Evolutionary conservation across 53 echinoderm and acorn worm genomes (phyloP).

Genomic region (Patiria pectinifera): DNA sequence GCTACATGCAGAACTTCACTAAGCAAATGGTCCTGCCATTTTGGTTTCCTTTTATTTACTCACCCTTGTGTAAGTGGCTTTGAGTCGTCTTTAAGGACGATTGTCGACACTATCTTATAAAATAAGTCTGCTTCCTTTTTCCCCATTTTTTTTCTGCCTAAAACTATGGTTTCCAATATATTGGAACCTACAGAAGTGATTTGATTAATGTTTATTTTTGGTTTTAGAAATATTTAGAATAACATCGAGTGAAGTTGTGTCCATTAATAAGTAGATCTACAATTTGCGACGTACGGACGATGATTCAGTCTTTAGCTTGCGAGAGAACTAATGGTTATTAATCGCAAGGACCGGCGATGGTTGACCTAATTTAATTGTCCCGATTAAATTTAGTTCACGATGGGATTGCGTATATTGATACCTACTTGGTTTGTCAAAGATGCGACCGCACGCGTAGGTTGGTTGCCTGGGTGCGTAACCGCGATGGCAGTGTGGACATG

Average conservation of each 20-base stretch:
- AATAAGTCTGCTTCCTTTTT: too few species aligned
- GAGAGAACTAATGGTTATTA: background rate
- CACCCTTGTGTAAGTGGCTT: background rate
- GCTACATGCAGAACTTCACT: too few species aligned
- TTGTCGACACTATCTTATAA: too few species aligned
- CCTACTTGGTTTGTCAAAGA: background rate
- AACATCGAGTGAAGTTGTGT: background rate
- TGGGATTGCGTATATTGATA: background rate
- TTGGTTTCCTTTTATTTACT: too few species aligned
- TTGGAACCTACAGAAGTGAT: too few species aligned
- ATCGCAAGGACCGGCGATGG: background rate
- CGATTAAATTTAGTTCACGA: background rate
- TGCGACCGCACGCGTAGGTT: background rate
- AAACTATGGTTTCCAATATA: too few species aligned
- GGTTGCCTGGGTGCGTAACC: background rate
- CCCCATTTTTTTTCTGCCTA: too few species aligned
- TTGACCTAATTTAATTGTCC: background rate
- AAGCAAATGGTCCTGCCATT: too few species aligned
- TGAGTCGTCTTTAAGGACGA: background rate
- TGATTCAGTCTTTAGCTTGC: background rate
- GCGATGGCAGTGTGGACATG: background rate
- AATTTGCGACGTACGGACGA: background rate
- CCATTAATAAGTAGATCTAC: background rate
- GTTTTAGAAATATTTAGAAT: too few species aligned
- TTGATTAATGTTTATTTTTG: too few species aligned